Percentiles rank a stretch among this genome's conserved stretches.
Conservation (phyloP, 2,888 invertebrate genomes). For the Antitype chi region DNA sequence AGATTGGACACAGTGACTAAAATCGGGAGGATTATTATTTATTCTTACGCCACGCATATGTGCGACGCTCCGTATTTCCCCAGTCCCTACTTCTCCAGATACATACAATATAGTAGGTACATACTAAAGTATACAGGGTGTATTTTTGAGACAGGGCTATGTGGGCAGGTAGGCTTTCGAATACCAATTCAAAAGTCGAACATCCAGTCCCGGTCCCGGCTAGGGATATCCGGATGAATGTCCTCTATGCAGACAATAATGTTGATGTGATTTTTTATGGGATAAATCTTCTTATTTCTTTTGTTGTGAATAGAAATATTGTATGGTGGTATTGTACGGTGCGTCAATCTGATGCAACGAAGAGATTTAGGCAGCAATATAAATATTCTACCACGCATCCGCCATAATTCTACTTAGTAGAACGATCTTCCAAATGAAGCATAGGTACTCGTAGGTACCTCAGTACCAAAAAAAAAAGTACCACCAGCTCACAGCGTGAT, state of each 20-base stretch:
- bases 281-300: neutral
- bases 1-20: no score
- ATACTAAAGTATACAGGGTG: neutral
- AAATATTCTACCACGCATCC: neutral
- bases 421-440: neutral
- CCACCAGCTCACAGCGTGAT: neutral
- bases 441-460: no score
- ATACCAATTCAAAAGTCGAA: slow-evolving; percentile 23
- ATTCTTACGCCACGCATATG: neutral
- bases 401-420: neutral
- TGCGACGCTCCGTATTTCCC: neutral
- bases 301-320: neutral
- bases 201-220: slow-evolving; percentile 14
- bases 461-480: neutral
- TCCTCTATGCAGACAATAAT: slow-evolving; percentile 23
- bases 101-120: neutral
- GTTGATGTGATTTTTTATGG: slow-evolving; percentile 6
- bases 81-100: neutral
- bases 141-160: neutral
- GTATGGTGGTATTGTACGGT: neutral
- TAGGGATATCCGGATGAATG: slow-evolving; percentile 20
- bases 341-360: neutral
- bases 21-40: no score
- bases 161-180: neutral
- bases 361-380: neutral